These are phyloP conservation scores for Calliopum simillimum DNA, from an alignment of 2,888 invertebrate genomes.

Conservation along the genomic window DNA sequence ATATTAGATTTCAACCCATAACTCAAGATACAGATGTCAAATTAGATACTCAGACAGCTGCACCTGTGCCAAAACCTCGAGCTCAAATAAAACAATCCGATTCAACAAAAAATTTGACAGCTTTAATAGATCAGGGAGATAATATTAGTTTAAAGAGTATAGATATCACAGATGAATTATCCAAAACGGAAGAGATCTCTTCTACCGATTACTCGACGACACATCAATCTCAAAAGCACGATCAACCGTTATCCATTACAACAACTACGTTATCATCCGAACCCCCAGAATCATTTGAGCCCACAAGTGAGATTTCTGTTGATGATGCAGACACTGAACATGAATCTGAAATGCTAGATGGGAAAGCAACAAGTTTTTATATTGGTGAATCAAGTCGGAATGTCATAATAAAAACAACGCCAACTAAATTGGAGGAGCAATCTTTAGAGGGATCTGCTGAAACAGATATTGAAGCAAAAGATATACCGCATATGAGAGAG, in stretches of 20 bases:
- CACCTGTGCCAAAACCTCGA: slow-evolving; percentile 64
- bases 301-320: slow-evolving; percentile 58
- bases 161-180: slow-evolving; percentile 61
- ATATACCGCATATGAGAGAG: slow-evolving; percentile 54
- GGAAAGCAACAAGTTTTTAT: slow-evolving; percentile 63
- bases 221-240: slow-evolving; percentile 46
- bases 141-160: slow-evolving; percentile 61
- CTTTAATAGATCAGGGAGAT: slow-evolving; percentile 58
- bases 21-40: slow-evolving; percentile 34
- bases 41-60: slow-evolving; percentile 27
- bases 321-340: slow-evolving; percentile 57
- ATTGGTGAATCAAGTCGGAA: slow-evolving; percentile 67
- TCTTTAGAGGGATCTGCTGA: slow-evolving; percentile 47
- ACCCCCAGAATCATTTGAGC: slow-evolving; percentile 58
- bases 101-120: slow-evolving; percentile 56
- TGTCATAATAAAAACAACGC: slow-evolving; percentile 63
- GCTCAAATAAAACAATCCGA: slow-evolving; percentile 59
- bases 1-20: neutral
- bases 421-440: slow-evolving; percentile 49
- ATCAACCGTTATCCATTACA: slow-evolving; percentile 40
- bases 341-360: slow-evolving; percentile 49
- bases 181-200: slow-evolving; percentile 61
- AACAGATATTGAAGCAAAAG: slow-evolving; percentile 51
- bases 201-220: slow-evolving; percentile 43
- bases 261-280: slow-evolving; percentile 59